These are phyloP conservation scores for Trileptium ribeirensis DNA, from an alignment of 2,888 invertebrate genomes.

Conservation along the genomic window DNA sequence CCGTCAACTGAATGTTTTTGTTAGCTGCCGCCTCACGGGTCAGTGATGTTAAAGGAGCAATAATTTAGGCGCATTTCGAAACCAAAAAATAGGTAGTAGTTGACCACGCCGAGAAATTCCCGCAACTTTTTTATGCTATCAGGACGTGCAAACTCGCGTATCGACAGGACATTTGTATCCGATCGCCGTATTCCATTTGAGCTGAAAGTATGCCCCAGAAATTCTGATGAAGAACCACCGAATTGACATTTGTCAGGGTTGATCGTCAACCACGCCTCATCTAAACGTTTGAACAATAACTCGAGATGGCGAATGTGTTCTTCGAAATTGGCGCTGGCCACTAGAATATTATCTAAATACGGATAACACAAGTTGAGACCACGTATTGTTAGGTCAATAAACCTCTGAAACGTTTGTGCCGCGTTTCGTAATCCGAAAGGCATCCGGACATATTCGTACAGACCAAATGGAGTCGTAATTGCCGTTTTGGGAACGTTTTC, in stretches of 20 bases:
- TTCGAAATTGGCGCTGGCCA: neutral
- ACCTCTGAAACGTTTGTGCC: neutral
- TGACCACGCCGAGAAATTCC: no score
- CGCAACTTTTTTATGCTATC: no score
- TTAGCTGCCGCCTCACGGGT: no score
- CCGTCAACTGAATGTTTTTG: no score
- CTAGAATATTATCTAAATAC: neutral
- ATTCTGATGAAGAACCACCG: neutral
- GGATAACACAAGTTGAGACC: neutral
- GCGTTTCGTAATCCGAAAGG: neutral
- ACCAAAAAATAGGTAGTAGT: no score
- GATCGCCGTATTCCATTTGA: neutral
- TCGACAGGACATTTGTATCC: no score
- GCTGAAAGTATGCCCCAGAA: neutral
- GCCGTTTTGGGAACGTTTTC: conserved; percentile 4
- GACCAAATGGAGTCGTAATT: neutral
- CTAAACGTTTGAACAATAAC: neutral
- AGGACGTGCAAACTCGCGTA: no score
- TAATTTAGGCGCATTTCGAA: neutral
- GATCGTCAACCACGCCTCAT: neutral
- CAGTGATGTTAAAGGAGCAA: neutral
- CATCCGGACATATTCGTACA: conserved; percentile 3
- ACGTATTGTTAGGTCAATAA: neutral
- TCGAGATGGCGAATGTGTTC: neutral
- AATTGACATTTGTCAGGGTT: neutral